Evolutionary conservation across 2,113 vertebrate species (phyloP), one percentile per base, ranked within the genome.

Genomic region (Epinephelus moara): DNA sequence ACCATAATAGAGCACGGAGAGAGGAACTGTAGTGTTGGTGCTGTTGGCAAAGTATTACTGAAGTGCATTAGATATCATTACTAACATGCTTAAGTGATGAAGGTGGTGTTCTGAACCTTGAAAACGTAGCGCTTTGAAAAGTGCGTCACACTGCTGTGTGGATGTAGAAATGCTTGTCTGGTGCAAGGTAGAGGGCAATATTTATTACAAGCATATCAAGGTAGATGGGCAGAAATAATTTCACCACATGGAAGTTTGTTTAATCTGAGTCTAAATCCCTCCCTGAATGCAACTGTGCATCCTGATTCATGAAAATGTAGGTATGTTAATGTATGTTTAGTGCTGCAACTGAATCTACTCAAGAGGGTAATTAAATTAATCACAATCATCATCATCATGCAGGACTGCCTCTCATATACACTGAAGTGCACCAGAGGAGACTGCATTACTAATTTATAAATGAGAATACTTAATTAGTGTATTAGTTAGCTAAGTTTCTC

Each of bases 311-410:
- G 23, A 59, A 52, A 56, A 30, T 63, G 30, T 60, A 63, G 33
- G 6, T 52, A 19, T 63, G 21, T 66, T 61, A 67, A 62, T 81
- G 56, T 62, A 61, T 79, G 45, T 76, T 37, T 21, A 33, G 15
- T 3, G 0, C 50, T 42, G 70, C 60, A 67, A 61, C 23, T 10
- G 25, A 70, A 59, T 72, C 55, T 37, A 23, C 62, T 72, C 45
- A 77, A 84, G 47, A 73, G 57, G 73, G 21, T 59, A 57, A 78
- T 81, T 84, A 53, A 63, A 70, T 59, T 57, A 81, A 73, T 80
- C 71, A 64, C 67, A 61, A 42, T 59, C 30, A 82, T 78, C 59
- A 81, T 52, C 59, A 81, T 52, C 64, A 55, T 27, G 52, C 59
- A 70, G n/a, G 23, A 47, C 42, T 57, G 27, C 59, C 56, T 80